Evolutionary conservation across 1,140 invertebrate species (phyloP).

Genomic region (Vanessa tameamea): DNA sequence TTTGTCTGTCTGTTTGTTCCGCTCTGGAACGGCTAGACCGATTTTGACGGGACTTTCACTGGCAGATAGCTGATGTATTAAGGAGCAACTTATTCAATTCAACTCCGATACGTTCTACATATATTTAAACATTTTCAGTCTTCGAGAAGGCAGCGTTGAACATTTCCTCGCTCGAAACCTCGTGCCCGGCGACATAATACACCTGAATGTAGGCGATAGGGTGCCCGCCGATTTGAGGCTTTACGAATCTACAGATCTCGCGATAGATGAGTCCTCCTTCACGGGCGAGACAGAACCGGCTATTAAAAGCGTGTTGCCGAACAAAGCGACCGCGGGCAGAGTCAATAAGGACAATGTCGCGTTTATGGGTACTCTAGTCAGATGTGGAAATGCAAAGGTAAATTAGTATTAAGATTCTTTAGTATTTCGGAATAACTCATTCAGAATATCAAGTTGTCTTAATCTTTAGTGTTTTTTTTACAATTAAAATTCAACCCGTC

Average conservation of each 20-base stretch:
- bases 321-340: constrained; percentile 82
- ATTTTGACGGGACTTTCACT: no score
- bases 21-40: no score
- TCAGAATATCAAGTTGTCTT: no score
- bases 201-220: constrained; percentile 95
- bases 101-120: neutral
- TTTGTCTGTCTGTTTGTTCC: no score
- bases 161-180: constrained; percentile 96
- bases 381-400: constrained; percentile 98
- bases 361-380: constrained; percentile 98
- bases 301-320: constrained; percentile 83
- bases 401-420: constrained; percentile 36
- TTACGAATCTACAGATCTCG: constrained; percentile 94
- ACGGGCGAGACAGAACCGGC: constrained; percentile 97
- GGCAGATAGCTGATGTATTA: no score
- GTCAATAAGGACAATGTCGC: constrained; percentile 93
- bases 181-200: constrained; percentile 98
- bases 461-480: no score
- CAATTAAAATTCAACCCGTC: constrained; percentile 14
- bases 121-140: constrained; percentile 75
- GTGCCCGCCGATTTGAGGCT: constrained; percentile 97
- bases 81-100: neutral
- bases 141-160: constrained; percentile 93
- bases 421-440: no score
- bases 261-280: constrained; percentile 99